Base-by-base conservation (phyloP, 2,113 vertebrate species). In the Brevimyrus niger region DNA sequence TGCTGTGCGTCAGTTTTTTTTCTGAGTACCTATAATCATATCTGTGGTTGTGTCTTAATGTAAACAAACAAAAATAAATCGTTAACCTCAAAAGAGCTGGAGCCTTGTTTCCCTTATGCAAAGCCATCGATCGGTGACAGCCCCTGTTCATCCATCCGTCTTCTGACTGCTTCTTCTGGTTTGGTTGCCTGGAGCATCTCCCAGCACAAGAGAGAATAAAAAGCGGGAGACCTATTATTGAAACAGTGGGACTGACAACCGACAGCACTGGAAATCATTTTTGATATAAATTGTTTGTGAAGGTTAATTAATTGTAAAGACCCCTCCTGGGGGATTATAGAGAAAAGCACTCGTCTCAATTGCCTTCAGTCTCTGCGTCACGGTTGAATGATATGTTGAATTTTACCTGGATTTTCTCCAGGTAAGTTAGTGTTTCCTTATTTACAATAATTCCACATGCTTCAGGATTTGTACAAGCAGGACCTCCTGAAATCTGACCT, bases 221-320 rank as follows among this genome's bases (percentile, higher is more conserved):
- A 15, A 42, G 13, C 73, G 42, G 73, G 31, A 35, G 27, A 35
- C 27, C n/a, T 17, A 42, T 80, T 42, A 80, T 17, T 80, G 73
- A 80, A 80, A 31, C 61, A 80, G 15, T 42, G 35, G 73, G 15
- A 80, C 73, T 42, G 35, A 42, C 73, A 80, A 42, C 15, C 4
- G 73, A 38, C 35, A 19, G 73, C 19, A 13, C 73, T 42, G 73
- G 19, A 80, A 42, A 38, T 80, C 6, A 80, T 42, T 19, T 80
- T 15, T 42, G 31, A 80, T 80, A 80, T 80, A 80, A 42, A 80
- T 19, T 80, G 35, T 80, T 80, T 80, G 73, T 19, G 35, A 80
- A 80, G 73, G 73, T 80, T 80, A 80, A 80, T 35, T 80, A 80
- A 80, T 80, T 80, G 35, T 80, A 80, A 80, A 42, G 73, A 80